Base-by-base conservation (phyloP, 2,888 invertebrate species). In the Drosophila putrida region DNA sequence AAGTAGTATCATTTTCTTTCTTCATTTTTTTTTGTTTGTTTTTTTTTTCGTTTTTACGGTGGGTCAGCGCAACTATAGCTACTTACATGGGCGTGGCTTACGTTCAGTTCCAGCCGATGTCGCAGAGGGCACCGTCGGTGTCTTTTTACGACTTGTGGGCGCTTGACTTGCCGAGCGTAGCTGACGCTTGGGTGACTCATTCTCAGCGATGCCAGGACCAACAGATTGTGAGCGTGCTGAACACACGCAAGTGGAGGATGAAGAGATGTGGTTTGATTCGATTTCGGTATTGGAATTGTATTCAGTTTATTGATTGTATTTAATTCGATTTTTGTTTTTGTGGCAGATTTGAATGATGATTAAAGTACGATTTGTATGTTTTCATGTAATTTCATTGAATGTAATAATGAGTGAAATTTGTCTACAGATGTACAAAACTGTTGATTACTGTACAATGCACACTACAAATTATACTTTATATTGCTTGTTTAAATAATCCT, bases 101-200 rank as follows among this genome's bases (percentile, higher is more conserved):
- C 91, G 94, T 89, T 92, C 92, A 92, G 90, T 92, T 75, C 92
- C 90, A 72, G 90, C 92, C 75, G 94, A 93, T 71, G 75, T 72
- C 51, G 67, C 66, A 62, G 70, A 55, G 55, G 94, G 93, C 90
- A 94, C 94, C 15, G 93, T 94, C 55, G 91, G 83, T 61, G 93
- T 93, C 85, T 94, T 94, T 93, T 94, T 95, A 93, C 95, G 94
- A 79, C 88, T 80, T 38, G 91, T 85, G 67, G 93, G 93, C 61
- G 92, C 92, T 82, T 92, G 92, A 81, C 93, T 93, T 63, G 92
- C 92, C 46, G 92, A 92, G 75, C 93, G 93, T 50, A 96, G 95
- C 87, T 96, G 96, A 78, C 96, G 95, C 89, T 96, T 96, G 28
- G 97, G 96, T 54, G 97, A 97, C 93, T 95, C 96, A 89, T 95